phyloP scores from a whole-genome alignment of 2,797 vertebrate genomes.

The Chelon labrosus region DNA sequence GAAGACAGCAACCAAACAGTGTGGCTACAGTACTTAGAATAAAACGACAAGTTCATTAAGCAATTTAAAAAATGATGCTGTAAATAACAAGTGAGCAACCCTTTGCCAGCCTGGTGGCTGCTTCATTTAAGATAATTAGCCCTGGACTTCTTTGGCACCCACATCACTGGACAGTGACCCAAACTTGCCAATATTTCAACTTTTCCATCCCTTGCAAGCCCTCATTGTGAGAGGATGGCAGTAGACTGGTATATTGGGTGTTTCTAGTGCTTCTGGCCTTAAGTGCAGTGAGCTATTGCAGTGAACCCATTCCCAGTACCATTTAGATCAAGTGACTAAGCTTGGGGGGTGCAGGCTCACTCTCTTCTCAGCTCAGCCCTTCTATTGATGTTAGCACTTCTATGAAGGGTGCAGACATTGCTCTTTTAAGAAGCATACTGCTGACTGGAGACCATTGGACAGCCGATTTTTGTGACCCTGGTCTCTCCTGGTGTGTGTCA shows the following conservation, averaged over 20 bases:
- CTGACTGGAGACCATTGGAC: conserved; percentile 45
- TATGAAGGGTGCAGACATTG: conserved; percentile 52
- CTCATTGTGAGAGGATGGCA: conserved; percentile 27
- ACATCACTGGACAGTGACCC: conserved; percentile 26
- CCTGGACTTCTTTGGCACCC: conserved; percentile 38
- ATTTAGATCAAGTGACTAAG: conserved; percentile 56
- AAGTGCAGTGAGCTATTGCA: conserved; percentile 34
- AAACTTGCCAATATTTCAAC: conserved; percentile 27
- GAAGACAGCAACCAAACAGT: background rate
- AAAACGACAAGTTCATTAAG: conserved; percentile 7
- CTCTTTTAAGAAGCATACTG: conserved; percentile 47
- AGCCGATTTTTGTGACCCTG: conserved; percentile 33
- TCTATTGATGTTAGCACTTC: conserved; percentile 61
- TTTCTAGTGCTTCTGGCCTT: conserved; percentile 33
- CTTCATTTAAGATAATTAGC: conserved; percentile 47
- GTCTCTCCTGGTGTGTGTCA: conserved; percentile 53
- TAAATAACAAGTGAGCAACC: conserved; percentile 20
- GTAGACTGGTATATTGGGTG: conserved; percentile 18
- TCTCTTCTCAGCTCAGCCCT: conserved; percentile 33
- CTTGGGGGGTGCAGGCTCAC: conserved; percentile 32
- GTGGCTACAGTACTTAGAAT: background rate
- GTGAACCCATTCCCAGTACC: conserved; percentile 48
- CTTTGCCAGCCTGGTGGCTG: conserved; percentile 26
- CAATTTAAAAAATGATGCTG: background rate
- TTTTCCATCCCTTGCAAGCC: background rate